These are phyloP conservation scores for Serranochromis macrocephalus DNA, from an alignment of 2,113 vertebrate genomes.

Conservation along the genomic window DNA sequence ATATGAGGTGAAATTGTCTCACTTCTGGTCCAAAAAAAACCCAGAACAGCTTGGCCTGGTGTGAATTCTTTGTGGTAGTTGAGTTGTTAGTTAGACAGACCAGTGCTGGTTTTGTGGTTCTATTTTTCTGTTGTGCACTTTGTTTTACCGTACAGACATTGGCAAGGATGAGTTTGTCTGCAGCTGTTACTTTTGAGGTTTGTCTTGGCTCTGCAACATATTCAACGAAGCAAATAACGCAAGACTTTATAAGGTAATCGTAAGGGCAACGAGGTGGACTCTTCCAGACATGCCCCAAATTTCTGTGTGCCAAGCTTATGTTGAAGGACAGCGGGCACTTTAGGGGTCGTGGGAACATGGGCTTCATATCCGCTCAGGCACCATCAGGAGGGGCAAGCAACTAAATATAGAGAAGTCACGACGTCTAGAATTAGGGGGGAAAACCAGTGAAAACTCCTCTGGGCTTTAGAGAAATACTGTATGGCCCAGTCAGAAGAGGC, in stretches of 20 bases:
- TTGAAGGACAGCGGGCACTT: conserved; percentile 52
- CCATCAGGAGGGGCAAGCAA: conserved; percentile 65
- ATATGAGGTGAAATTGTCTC: neutral
- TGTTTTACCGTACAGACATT: neutral
- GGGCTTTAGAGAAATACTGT: conserved; percentile 34
- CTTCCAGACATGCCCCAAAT: conserved; percentile 55
- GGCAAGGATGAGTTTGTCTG: neutral
- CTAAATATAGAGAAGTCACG: conserved; percentile 77
- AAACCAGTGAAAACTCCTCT: conserved; percentile 47
- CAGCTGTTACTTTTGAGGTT: neutral
- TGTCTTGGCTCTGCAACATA: neutral
- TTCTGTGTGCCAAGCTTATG: conserved; percentile 62
- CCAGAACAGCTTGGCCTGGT: neutral
- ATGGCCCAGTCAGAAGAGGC: conserved; percentile 2
- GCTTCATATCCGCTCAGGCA: conserved; percentile 74
- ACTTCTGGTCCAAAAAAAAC: neutral
- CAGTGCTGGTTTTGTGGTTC: neutral
- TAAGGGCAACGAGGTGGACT: conserved; percentile 51
- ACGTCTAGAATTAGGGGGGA: conserved; percentile 53
- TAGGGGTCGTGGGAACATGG: conserved; percentile 80
- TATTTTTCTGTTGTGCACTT: neutral
- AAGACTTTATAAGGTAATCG: conserved; percentile 74
- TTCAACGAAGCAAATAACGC: neutral
- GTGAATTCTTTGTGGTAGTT: neutral
- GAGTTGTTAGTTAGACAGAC: neutral